phyloP scores from a whole-genome alignment of 1,140 invertebrate species.

The Trachelipus rathkii region DNA sequence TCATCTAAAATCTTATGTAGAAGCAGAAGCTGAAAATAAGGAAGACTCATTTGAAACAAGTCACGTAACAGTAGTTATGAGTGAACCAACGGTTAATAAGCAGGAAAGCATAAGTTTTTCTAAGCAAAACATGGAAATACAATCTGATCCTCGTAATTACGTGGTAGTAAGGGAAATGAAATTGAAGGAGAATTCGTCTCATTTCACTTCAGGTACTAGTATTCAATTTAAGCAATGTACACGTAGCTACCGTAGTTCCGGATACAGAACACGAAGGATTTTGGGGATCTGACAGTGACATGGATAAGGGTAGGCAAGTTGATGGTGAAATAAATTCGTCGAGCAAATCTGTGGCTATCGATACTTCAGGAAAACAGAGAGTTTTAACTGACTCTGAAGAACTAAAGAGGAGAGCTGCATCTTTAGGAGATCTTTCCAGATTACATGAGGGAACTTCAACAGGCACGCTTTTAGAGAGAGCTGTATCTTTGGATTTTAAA shows the following conservation, averaged over 20 bases:
- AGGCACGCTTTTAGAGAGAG: conserved; percentile 63
- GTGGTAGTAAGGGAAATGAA: conserved; percentile 32
- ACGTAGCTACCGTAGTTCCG: background rate
- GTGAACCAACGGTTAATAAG: background rate
- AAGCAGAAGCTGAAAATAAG: too few species aligned
- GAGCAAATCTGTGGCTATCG: conserved; percentile 23
- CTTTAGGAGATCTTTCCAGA: conserved; percentile 71
- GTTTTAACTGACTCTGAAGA: conserved; percentile 52
- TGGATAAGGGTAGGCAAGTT: conserved; percentile 20
- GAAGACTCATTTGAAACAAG: background rate
- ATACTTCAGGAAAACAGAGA: background rate
- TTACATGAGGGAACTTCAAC: conserved; percentile 58
- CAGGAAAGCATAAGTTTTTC: background rate
- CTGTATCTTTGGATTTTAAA: conserved; percentile 71
- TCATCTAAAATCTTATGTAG: too few species aligned
- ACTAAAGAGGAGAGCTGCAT: conserved; percentile 70
- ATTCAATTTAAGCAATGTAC: too few species aligned
- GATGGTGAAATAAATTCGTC: conserved; percentile 18
- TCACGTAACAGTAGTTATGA: background rate
- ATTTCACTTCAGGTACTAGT: background rate
- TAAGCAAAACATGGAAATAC: background rate
- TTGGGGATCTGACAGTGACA: conserved; percentile 33
- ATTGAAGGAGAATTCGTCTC: conserved; percentile 18
- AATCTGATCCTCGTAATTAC: conserved; percentile 8
- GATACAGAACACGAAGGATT: background rate